These are phyloP conservation scores for Thunnus albacares DNA, from an alignment of 2,797 vertebrate species.

Conservation along the genomic window DNA sequence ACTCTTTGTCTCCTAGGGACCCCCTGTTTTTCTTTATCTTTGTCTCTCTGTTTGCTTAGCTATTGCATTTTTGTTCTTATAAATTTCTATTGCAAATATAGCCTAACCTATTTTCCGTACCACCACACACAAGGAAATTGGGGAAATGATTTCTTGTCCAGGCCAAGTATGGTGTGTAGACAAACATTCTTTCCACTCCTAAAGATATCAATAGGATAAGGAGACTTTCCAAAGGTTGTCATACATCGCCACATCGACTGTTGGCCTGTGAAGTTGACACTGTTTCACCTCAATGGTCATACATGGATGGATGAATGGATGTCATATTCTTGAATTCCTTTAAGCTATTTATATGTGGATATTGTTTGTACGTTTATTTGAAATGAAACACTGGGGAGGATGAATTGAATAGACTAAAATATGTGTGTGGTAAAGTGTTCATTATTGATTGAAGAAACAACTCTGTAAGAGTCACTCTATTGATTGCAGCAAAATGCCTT, in stretches of 20 bases:
- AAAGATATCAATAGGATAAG: conserved; percentile 26
- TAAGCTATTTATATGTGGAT: neutral
- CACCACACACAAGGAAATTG: conserved; percentile 9
- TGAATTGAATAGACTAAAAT: neutral
- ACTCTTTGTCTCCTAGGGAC: conserved; percentile 6
- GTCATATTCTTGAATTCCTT: neutral
- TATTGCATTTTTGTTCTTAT: conserved; percentile 14
- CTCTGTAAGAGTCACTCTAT: conserved; percentile 9
- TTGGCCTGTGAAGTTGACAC: conserved; percentile 33
- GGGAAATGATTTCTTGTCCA: conserved; percentile 32
- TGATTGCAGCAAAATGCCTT: neutral
- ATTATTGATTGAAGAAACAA: conserved; percentile 9
- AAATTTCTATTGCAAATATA: conserved; percentile 48
- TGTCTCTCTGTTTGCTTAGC: conserved; percentile 1
- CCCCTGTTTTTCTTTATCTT: neutral
- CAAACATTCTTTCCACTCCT: conserved; percentile 18
- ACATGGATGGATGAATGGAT: neutral
- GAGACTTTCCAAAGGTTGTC: conserved; percentile 43
- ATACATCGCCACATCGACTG: conserved; percentile 31
- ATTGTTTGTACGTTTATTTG: neutral
- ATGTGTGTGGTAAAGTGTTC: conserved; percentile 16
- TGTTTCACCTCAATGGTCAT: conserved; percentile 14
- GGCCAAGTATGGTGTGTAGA: conserved; percentile 24
- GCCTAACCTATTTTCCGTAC: conserved; percentile 14
- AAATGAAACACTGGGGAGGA: neutral